Base-by-base conservation (phyloP, 2,888 invertebrate genomes). In the Spisula solida region DNA sequence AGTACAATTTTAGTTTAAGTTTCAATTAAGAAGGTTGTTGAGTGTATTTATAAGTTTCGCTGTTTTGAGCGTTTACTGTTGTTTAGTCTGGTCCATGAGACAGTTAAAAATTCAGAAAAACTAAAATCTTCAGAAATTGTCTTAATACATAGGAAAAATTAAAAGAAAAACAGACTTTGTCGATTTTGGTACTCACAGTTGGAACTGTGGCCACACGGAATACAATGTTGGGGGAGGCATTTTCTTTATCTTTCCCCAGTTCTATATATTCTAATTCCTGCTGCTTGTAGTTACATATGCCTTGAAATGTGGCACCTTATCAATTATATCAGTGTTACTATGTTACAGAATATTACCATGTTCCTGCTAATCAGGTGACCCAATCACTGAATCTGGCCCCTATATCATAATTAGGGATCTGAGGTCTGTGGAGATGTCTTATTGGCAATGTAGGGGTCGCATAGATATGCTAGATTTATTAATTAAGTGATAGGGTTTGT, bases 291-390 rank as follows among this genome's bases (percentile, higher is more conserved):
- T 66, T 66, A 66, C 25, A 66, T 66, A 66, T 66, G 60, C 60
- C 25, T 66, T 25, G 60, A 66, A 66, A 10, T 66, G 60, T 66
- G n/a, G 60, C 60, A 66, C 60, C 60, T 66, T 66, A 66, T 66
- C 60, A 66, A 16, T 66, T 5, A 66, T 66, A 66, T 66, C 60
- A 66, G 60, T 66, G 60, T 66, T 66, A 66, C 25, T 66, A 25
- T 29, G 82, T 82, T 60, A 82, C 82, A 25, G 82, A 82, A n/a
- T 60, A 41, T 82, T 82, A 41, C 82, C 56, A 29, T 34, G 20
- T 60, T 41, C 16, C 8, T 25, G 16, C 29, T 82, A 82, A 86
- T 86, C 86, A 86, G 86, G 86, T 86, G 86, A 47, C 51, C n/a
- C 47, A 66, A 86, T 86, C 84, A 60, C 2, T 1, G 60, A 29